Evolutionary conservation across 2,797 vertebrate species (phyloP).

Genomic region (Pagetopsis macropterus): DNA sequence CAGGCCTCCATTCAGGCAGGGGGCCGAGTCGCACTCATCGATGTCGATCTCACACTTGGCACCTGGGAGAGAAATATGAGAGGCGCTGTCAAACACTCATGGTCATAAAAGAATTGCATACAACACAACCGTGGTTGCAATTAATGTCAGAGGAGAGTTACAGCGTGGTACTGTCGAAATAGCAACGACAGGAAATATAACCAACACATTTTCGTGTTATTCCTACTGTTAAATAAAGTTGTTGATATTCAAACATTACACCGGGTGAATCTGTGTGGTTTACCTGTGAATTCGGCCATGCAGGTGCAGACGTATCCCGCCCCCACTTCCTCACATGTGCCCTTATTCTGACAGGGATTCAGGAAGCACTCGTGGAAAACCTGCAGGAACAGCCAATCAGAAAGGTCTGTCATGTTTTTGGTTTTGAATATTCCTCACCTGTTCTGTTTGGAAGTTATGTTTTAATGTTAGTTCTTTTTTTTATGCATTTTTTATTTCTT

Average conservation of each 20-base stretch:
- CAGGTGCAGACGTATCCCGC: conserved; percentile 94
- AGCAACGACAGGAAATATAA: neutral
- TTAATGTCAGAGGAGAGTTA: neutral
- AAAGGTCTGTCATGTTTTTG: neutral
- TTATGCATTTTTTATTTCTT: no score
- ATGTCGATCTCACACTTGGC: conserved; percentile 95
- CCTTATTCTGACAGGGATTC: conserved; percentile 93
- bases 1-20: conserved; percentile 89
- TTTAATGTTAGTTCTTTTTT: no score
- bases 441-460: no score
- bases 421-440: no score
- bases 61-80: conserved; percentile 79
- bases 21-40: conserved; percentile 92
- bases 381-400: conserved; percentile 71
- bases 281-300: conserved; percentile 93
- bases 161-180: neutral
- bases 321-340: conserved; percentile 94
- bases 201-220: neutral
- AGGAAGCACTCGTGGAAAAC: conserved; percentile 97
- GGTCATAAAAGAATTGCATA: neutral
- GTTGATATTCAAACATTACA: neutral
- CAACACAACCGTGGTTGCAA: neutral
- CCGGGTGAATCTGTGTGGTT: conserved; percentile 11
- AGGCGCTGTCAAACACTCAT: conserved; percentile 4
- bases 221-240: neutral